Percentiles rank a stretch among this genome's conserved stretches.
These are phyloP conservation scores for Stomorhina lunata DNA, from an alignment of 2,888 invertebrate genomes.

Conservation along the genomic window DNA sequence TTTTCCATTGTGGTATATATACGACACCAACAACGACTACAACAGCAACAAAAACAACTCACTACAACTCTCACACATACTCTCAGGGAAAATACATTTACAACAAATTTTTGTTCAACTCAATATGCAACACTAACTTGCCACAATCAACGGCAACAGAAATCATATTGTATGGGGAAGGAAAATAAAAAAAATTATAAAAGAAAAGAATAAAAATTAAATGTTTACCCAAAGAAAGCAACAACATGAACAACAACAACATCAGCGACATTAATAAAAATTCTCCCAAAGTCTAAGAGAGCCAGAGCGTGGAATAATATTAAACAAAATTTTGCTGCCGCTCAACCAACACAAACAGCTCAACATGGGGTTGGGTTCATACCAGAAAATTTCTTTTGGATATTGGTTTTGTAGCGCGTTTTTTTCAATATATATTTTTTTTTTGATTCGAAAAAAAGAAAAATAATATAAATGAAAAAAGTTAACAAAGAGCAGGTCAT, in stretches of 20 bases:
- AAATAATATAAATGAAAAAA: slow-evolving; percentile 13
- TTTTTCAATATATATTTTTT: not conserved
- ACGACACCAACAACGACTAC: slow-evolving; percentile 66
- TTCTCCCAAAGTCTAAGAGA: slow-evolving; percentile 30
- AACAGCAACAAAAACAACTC: slow-evolving; percentile 29
- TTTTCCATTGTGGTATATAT: slow-evolving; percentile 78
- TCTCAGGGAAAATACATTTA: slow-evolving; percentile 54
- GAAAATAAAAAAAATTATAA: slow-evolving; percentile 40
- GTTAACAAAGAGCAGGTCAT: slow-evolving; percentile 45
- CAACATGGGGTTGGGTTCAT: slow-evolving; percentile 63
- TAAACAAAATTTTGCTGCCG: not conserved
- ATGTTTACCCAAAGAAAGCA: slow-evolving; percentile 30
- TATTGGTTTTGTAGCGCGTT: slow-evolving; percentile 17
- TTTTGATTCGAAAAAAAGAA: not conserved
- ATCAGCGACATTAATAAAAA: slow-evolving; percentile 20
- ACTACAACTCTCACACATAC: not conserved
- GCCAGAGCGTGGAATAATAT: slow-evolving; percentile 17
- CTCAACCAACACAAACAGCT: slow-evolving; percentile 33
- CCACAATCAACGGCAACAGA: slow-evolving; percentile 54
- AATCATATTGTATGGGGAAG: slow-evolving; percentile 30
- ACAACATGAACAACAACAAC: slow-evolving; percentile 13
- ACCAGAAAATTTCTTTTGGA: slow-evolving; percentile 4
- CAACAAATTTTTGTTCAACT: not conserved
- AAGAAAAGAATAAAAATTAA: slow-evolving; percentile 42
- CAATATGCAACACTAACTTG: slow-evolving; percentile 43